These are phyloP conservation scores for Melanaphis sacchari DNA, from an alignment of 1,140 invertebrate genomes.

Conservation along the genomic window DNA sequence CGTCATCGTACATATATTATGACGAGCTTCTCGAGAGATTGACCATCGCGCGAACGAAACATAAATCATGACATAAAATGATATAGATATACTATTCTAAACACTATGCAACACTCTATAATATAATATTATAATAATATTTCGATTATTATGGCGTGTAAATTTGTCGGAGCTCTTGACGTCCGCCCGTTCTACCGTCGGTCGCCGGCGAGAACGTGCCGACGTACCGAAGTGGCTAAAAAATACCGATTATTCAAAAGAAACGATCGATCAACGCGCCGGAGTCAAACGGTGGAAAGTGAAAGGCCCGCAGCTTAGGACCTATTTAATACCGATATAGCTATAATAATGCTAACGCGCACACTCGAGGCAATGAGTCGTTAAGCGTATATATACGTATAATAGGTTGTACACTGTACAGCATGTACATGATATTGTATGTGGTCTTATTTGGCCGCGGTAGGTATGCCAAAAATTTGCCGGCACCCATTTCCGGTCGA, in stretches of 20 bases:
- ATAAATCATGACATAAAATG: background rate
- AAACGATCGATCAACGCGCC: background rate
- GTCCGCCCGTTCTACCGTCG: background rate
- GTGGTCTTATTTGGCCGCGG: background rate
- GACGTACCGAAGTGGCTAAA: background rate
- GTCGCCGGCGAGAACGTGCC: background rate
- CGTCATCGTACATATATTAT: background rate
- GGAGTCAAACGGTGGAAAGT: background rate
- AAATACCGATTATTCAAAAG: background rate
- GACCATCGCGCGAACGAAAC: background rate
- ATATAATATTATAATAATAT: background rate
- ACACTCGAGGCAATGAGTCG: background rate
- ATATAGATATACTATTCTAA: background rate
- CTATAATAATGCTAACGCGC: background rate
- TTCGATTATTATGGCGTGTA: background rate
- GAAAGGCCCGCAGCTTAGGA: background rate
- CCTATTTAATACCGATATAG: background rate
- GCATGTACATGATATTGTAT: background rate
- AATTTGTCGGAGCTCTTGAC: background rate
- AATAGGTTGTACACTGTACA: background rate
- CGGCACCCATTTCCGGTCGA: background rate
- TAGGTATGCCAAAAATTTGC: conserved; percentile 9
- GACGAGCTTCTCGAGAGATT: background rate
- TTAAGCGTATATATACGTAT: too few species aligned
- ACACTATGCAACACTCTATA: background rate